Conservation (phyloP, 1,140 invertebrate genomes). For the Atopsyche davidsoni region DNA sequence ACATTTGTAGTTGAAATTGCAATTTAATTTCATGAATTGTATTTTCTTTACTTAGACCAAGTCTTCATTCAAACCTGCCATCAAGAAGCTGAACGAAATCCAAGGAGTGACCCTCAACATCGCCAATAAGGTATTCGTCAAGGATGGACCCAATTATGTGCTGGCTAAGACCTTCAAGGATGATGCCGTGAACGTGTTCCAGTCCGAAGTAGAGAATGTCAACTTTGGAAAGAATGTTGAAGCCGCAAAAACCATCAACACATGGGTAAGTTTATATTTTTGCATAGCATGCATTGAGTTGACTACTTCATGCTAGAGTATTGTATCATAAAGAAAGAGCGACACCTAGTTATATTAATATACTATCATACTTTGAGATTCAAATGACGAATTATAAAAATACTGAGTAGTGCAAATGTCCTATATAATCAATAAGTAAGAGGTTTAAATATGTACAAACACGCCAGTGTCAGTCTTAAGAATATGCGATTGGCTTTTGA, state of each 20-base stretch:
- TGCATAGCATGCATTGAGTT: too few species aligned
- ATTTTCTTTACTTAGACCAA: slow-evolving; percentile 16
- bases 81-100: slow-evolving; percentile 16
- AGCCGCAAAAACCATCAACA: slow-evolving; percentile 21
- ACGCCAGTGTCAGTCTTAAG: too few species aligned
- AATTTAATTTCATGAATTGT: slow-evolving; percentile 29
- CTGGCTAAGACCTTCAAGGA: slow-evolving; percentile 17
- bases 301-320: too few species aligned
- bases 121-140: slow-evolving; percentile 23
- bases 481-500: too few species aligned
- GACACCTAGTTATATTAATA: too few species aligned
- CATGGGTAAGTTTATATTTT: slow-evolving; percentile 22
- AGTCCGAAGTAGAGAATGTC: slow-evolving; percentile 20
- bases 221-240: slow-evolving; percentile 3
- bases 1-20: too few species aligned
- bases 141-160: slow-evolving; percentile 13
- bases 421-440: too few species aligned
- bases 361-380: too few species aligned
- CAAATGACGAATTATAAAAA: too few species aligned
- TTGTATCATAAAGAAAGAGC: too few species aligned
- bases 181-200: slow-evolving; percentile 17
- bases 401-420: too few species aligned
- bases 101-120: slow-evolving; percentile 23
- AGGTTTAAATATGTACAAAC: too few species aligned
- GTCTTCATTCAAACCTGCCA: slow-evolving; percentile 19